Conservation (phyloP, 2,888 invertebrate genomes). For the Tineola bisselliella region DNA sequence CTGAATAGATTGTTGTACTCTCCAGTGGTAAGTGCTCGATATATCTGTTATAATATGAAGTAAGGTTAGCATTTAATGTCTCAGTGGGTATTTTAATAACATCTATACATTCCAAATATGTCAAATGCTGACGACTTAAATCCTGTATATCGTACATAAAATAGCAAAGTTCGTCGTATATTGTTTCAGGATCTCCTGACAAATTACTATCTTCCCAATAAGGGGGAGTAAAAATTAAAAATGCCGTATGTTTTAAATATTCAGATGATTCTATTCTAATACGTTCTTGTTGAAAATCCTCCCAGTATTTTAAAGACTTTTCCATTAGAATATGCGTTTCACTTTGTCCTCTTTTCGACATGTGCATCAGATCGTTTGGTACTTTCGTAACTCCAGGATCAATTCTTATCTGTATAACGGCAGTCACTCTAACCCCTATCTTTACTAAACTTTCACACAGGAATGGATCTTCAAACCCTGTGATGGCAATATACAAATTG, state of each 20-base stretch:
- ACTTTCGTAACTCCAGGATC: slow-evolving; percentile 28
- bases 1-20: slow-evolving; percentile 40
- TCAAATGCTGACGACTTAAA: slow-evolving; percentile 49
- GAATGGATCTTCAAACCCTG: slow-evolving; percentile 54
- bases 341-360: slow-evolving; percentile 49
- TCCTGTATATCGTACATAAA: slow-evolving; percentile 66
- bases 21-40: slow-evolving; percentile 41
- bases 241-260: slow-evolving; percentile 47
- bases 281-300: slow-evolving; percentile 40
- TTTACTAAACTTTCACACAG: slow-evolving; percentile 37
- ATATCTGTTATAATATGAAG: slow-evolving; percentile 27
- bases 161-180: slow-evolving; percentile 62
- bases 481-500: slow-evolving; percentile 61
- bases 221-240: slow-evolving; percentile 49
- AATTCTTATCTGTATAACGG: slow-evolving; percentile 51
- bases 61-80: slow-evolving; percentile 21
- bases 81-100: slow-evolving; percentile 37
- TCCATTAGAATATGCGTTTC: slow-evolving; percentile 41
- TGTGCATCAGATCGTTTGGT: slow-evolving; percentile 34
- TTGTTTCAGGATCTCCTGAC: slow-evolving; percentile 40
- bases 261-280: slow-evolving; percentile 34
- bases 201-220: slow-evolving; percentile 38
- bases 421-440: slow-evolving; percentile 46
- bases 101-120: slow-evolving; percentile 57
- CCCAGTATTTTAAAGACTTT: slow-evolving; percentile 45